Conservation (phyloP, 2,888 invertebrate species). For the Clitarchus hookeri region DNA sequence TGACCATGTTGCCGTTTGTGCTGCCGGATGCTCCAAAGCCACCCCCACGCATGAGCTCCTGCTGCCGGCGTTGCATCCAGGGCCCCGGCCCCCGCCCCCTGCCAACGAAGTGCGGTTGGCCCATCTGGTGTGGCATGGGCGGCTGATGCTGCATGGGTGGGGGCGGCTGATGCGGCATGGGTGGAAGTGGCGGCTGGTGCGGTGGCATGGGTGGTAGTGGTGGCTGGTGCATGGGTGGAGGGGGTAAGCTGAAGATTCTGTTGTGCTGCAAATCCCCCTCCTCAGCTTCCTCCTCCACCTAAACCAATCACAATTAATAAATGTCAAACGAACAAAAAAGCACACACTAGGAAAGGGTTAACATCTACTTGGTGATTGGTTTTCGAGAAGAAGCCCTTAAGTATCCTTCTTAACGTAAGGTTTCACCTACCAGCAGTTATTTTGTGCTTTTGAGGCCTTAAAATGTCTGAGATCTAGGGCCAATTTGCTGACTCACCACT, state of each 20-base stretch:
- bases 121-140: background rate
- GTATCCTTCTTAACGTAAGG: too few species aligned
- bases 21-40: background rate
- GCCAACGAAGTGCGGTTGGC: conserved; percentile 27
- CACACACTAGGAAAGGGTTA: too few species aligned
- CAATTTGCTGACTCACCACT: too few species aligned
- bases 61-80: background rate
- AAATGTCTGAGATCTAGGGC: too few species aligned
- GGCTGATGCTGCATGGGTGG: background rate
- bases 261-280: background rate
- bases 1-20: background rate
- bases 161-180: background rate
- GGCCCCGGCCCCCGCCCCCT: conserved; percentile 19
- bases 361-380: too few species aligned
- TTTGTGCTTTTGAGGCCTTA: too few species aligned
- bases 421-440: too few species aligned
- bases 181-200: background rate
- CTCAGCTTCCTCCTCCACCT: background rate
- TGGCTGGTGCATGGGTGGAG: conserved; percentile 21
- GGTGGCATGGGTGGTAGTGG: conserved; percentile 23
- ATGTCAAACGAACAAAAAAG: too few species aligned
- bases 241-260: background rate
- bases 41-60: background rate
- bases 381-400: too few species aligned
- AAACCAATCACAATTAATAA: background rate